Conservation (phyloP, 2,797 vertebrate genomes). For the Bryconaethiops microstoma region DNA sequence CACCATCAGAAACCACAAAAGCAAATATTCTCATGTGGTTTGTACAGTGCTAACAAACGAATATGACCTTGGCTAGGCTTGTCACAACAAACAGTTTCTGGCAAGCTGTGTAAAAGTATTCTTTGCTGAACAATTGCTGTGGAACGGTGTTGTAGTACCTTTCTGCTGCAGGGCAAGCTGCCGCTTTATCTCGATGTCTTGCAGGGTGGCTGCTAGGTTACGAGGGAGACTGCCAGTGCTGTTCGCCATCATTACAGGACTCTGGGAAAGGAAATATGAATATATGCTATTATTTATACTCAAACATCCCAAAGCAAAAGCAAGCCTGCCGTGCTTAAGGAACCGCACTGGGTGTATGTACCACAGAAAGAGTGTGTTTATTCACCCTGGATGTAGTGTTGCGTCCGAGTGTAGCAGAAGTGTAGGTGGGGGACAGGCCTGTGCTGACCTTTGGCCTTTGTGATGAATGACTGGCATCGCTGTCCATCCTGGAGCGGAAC, state of each 20-base stretch:
- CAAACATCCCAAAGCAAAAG: conserved; percentile 2
- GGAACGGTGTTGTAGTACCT: conserved; percentile 73
- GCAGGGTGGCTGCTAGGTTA: conserved; percentile 88
- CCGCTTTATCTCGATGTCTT: conserved; percentile 94
- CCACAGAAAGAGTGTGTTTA: background rate
- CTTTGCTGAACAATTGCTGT: background rate
- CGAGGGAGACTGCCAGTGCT: conserved; percentile 87
- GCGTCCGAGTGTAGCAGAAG: conserved; percentile 83
- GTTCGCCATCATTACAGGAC: conserved; percentile 74
- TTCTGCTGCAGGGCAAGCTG: conserved; percentile 95
- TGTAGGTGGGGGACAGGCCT: conserved; percentile 81
- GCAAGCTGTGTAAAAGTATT: background rate
- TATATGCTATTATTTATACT: conserved; percentile 36
- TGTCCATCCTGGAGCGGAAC: conserved; percentile 88
- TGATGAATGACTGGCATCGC: conserved; percentile 69
- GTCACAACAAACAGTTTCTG: too few species aligned
- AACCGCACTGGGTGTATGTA: background rate
- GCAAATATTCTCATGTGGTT: too few species aligned
- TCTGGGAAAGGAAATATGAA: conserved; percentile 67
- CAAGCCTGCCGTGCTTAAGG: background rate
- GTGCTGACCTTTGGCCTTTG: conserved; percentile 76
- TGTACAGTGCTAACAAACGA: too few species aligned
- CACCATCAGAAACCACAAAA: too few species aligned
- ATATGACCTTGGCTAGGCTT: too few species aligned
- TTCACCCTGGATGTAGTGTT: conserved; percentile 85